Base-by-base conservation (phyloP, 2,888 invertebrate species). In the Tortricodes alternella region DNA sequence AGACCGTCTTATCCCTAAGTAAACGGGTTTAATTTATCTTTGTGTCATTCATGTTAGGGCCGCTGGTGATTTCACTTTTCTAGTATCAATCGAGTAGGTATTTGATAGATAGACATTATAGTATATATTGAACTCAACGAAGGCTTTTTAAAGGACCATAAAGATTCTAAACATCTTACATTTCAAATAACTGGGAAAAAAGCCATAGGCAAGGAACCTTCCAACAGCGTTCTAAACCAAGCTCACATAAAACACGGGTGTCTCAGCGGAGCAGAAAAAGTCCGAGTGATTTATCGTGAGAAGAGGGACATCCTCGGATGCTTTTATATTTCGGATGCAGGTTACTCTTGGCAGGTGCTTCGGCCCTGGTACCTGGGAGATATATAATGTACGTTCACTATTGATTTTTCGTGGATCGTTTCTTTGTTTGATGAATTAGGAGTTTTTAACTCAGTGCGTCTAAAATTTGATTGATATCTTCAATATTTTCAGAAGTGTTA, bases 241-340 rank as follows among this genome's bases (percentile, higher is more conserved):
- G 75, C 71, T 62, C 66, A 74, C 77, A 85, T 84, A 83, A 85
- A 83, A 82, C 79, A 78, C 76, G 73, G 73, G 74, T 78, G 80
- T 73, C 76, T 73, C 74, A 62, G 66, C 68, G 71, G 72, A 76
- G 74, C 70, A 78, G 77, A 77, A 82, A 80, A 80, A 79, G 68
- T 65, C 69, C 61, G 70, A 74, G 78, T 85, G 85, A 85, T 85
- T 85, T 85, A 85, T 84, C 77, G 85, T 85, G 85, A 78, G 85
- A 85, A 82, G 74, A 71, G 77, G 70, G 82, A 82, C 83, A 83
- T 78, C 83, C 80, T 77, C 75, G 72, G 68, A 67, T 66, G 67
- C 70, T 71, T 70, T 76, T 82, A 74, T 77, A 70, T 76, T 69
- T 73, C 71, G 76, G 71, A 68, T 72, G 71, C 76, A 74, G 72